Evolutionary conservation across 1,140 invertebrate genomes (phyloP).

Genomic region (Platyura marginata): DNA sequence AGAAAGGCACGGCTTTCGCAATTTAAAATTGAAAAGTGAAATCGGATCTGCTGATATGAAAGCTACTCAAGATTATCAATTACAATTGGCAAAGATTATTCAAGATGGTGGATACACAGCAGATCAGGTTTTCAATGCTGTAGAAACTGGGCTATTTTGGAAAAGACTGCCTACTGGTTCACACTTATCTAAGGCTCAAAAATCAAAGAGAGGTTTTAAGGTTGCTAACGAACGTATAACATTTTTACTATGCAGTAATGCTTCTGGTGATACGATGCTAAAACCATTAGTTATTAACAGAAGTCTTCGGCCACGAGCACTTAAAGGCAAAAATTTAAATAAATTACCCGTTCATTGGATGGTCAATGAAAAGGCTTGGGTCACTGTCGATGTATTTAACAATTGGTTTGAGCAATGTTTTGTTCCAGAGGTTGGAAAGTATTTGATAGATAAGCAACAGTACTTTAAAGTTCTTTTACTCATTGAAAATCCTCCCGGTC

Average conservation of each 20-base stretch:
- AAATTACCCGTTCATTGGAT: slow-evolving; percentile 20
- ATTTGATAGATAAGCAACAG: slow-evolving; percentile 11
- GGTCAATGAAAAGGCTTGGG: slow-evolving; percentile 21
- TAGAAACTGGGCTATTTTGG: slow-evolving; percentile 26
- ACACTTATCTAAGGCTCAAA: too few relatives aligned
- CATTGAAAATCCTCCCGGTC: slow-evolving; percentile 15
- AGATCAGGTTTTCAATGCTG: slow-evolving; percentile 24
- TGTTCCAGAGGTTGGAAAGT: slow-evolving; percentile 13
- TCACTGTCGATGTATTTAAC: slow-evolving; percentile 17
- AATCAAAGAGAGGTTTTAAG: too few relatives aligned
- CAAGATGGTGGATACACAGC: slow-evolving; percentile 11
- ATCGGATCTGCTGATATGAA: slow-evolving; percentile 14
- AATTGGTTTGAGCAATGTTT: slow-evolving; percentile 16
- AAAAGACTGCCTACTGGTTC: slow-evolving; percentile 29
- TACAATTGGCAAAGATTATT: slow-evolving; percentile 11
- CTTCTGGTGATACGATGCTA: slow-evolving; percentile 21
- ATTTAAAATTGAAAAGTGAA: slow-evolving; percentile 12
- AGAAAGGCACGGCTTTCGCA: slow-evolving; percentile 13
- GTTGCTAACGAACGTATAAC: too few relatives aligned
- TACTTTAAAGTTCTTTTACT: slow-evolving; percentile 9
- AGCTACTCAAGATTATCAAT: slow-evolving; percentile 12
- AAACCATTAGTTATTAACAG: slow-evolving; percentile 26
- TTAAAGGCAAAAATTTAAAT: slow-evolving; percentile 20
- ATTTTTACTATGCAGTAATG: too few relatives aligned
- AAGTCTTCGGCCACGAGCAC: slow-evolving; percentile 19